A percentile compares a stretch with the other conserved stretches of the same genome.
Evolutionary conservation across 2,797 vertebrate species (phyloP).

Genomic region (Chaenodraco wilsoni): DNA sequence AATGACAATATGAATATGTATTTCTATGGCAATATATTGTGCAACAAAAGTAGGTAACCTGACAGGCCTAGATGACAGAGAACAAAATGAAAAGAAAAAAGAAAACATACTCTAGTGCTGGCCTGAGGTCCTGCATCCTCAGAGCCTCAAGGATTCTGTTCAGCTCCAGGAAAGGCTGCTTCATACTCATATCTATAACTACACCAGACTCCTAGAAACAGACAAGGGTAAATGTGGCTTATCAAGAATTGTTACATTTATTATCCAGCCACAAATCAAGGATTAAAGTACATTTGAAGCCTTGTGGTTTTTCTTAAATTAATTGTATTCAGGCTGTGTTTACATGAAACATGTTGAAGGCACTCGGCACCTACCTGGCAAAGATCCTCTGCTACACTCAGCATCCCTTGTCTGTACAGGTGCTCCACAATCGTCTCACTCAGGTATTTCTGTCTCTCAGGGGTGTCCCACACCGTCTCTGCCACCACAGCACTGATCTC

Average conservation of each 20-base stretch:
- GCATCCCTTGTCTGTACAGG: constrained; percentile 92
- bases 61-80: not conserved
- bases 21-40: not conserved
- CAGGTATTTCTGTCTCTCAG: constrained; percentile 90
- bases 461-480: constrained; percentile 90
- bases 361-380: constrained; percentile 84
- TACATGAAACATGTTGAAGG: not conserved
- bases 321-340: not conserved
- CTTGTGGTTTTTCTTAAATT: not conserved
- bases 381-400: constrained; percentile 91
- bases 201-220: constrained; percentile 86
- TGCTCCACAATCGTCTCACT: constrained; percentile 92
- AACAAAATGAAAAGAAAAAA: not conserved
- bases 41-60: not conserved
- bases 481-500: constrained; percentile 92
- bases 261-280: not conserved
- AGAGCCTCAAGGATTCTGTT: constrained; percentile 92
- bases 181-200: constrained; percentile 92
- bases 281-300: not conserved
- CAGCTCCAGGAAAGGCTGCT: constrained; percentile 92
- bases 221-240: not conserved
- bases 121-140: constrained; percentile 89
- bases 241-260: not conserved
- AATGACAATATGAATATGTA: not conserved
- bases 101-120: constrained; percentile 90